Percentiles rank a stretch among this genome's conserved stretches.
Conservation (phyloP, 2,888 invertebrate genomes). For the Meta bourneti region DNA sequence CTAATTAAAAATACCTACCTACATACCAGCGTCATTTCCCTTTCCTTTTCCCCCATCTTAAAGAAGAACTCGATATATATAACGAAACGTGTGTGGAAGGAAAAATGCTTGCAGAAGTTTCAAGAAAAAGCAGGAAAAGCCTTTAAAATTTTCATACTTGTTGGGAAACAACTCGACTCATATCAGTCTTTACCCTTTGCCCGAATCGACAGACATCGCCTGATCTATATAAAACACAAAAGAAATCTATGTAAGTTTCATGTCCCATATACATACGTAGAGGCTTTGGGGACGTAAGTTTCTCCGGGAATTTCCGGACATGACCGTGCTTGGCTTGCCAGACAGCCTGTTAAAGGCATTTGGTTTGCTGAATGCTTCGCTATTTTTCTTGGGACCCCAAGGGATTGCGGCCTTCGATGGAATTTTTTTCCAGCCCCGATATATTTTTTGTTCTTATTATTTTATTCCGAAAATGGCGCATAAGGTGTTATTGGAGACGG, state of each 20-base stretch:
- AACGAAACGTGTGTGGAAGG: not conserved
- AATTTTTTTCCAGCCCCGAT: not conserved
- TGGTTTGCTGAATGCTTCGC: conserved; percentile 20
- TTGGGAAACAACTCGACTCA: conserved; percentile 30
- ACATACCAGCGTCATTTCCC: not conserved
- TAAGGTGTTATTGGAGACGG: conserved; percentile 27
- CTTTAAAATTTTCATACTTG: conserved; percentile 67
- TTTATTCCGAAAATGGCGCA: not conserved
- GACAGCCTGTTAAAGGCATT: conserved; percentile 40
- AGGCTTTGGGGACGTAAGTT: conserved; percentile 2
- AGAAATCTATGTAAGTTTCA: conserved; percentile 1
- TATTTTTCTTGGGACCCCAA: conserved; percentile 6
- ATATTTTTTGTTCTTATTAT: not conserved
- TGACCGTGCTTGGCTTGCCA: conserved; percentile 33
- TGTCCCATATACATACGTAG: not conserved
- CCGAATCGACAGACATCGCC: not conserved
- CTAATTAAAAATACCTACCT: too few relatives aligned
- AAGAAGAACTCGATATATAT: not conserved
- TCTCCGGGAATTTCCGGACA: conserved; percentile 37
- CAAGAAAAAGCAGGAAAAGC: not conserved
- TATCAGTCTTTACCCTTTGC: not conserved
- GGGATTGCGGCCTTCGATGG: not conserved
- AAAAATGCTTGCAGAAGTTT: conserved; percentile 7
- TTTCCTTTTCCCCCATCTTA: not conserved
- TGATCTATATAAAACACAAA: not conserved